A percentile compares a stretch with the other conserved stretches of the same genome.
phyloP scores from a whole-genome alignment of 1,140 invertebrate genomes.

The Zaprionus nigranus region DNA sequence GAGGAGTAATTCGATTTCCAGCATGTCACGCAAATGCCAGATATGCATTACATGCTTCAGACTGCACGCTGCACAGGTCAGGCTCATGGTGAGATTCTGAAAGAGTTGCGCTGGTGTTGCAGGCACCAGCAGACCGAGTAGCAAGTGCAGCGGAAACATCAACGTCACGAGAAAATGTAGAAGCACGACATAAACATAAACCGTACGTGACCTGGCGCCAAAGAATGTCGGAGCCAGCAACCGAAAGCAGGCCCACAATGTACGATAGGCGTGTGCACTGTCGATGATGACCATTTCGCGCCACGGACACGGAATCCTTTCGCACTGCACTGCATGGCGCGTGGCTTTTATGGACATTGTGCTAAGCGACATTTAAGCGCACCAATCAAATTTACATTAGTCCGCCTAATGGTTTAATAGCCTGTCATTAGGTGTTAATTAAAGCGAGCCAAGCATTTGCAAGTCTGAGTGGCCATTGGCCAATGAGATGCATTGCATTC shows the following conservation, averaged over 20 bases:
- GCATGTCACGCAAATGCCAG: conserved; percentile 40
- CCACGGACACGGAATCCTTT: conserved; percentile 11
- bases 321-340: neutral
- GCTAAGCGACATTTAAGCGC: conserved; percentile 67
- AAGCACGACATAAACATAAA: conserved; percentile 19
- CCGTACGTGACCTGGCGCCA: neutral
- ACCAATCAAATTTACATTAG: conserved; percentile 65
- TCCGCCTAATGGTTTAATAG: conserved; percentile 40
- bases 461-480: conserved; percentile 19
- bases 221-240: conserved; percentile 53
- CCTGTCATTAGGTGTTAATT: conserved; percentile 58
- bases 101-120: conserved; percentile 32
- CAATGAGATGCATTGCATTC: conserved; percentile 1
- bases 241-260: conserved; percentile 58
- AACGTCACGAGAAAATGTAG: conserved; percentile 51
- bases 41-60: conserved; percentile 51
- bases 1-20: conserved; percentile 47
- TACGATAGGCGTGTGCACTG: conserved; percentile 55
- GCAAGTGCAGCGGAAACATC: conserved; percentile 57
- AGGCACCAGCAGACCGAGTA: conserved; percentile 41
- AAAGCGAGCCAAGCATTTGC: conserved; percentile 40
- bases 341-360: conserved; percentile 46
- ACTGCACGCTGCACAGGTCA: conserved; percentile 50
- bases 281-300: conserved; percentile 45
- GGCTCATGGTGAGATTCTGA: conserved; percentile 49